Percentiles rank a stretch among this genome's conserved stretches.
Conservation (phyloP, 2,113 vertebrate species). For the Actenoides hombroni region DNA sequence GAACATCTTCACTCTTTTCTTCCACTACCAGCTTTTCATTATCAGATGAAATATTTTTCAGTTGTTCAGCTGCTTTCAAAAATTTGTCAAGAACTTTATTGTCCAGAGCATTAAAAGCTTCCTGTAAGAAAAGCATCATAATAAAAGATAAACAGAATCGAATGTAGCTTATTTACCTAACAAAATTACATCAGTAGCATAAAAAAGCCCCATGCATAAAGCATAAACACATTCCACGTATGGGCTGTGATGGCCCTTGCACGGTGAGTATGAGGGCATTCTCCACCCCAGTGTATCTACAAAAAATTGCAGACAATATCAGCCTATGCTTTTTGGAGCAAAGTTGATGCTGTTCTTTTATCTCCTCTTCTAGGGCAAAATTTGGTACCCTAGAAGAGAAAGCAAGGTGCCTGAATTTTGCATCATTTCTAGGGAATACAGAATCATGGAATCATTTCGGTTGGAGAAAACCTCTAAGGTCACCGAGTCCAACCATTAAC, state of each 20-base stretch:
- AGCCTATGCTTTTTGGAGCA: not conserved
- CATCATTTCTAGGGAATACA: not conserved
- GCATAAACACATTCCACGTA: not conserved
- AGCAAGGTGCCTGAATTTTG: not conserved
- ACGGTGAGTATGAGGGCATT: not conserved
- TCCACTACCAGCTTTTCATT: constrained; percentile 78
- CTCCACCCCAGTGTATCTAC: not conserved
- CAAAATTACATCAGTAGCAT: not conserved
- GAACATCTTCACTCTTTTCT: constrained; percentile 78
- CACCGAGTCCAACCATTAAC: not conserved
- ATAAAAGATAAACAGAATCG: not conserved
- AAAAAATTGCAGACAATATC: not conserved
- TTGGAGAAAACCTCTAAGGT: not conserved
- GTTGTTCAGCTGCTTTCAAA: constrained; percentile 83
- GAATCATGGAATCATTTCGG: not conserved
- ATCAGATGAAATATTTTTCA: constrained; percentile 81
- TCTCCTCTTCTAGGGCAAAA: not conserved
- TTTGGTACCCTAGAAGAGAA: not conserved
- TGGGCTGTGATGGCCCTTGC: not conserved
- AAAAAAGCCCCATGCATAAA: not conserved
- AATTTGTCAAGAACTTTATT: constrained; percentile 83
- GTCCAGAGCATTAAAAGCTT: constrained; percentile 80
- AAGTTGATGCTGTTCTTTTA: not conserved
- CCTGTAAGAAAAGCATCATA: constrained; percentile 65
- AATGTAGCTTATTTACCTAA: not conserved